Conservation (phyloP, 2,797 vertebrate genomes). For the Pipistrellus kuhlii region DNA sequence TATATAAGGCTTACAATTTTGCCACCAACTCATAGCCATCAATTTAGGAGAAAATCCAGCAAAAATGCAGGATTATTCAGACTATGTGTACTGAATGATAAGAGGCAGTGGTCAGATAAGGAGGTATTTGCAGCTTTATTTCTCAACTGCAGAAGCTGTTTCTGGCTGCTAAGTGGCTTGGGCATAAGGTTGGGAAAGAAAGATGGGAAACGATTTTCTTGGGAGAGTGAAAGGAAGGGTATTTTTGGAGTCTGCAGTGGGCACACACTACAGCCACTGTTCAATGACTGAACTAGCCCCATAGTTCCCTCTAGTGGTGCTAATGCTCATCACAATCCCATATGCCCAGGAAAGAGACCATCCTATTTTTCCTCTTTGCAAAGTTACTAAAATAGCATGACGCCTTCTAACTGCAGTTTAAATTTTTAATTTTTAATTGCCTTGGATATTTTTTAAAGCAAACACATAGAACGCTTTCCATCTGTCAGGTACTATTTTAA, state of each 20-base stretch:
- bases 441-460: constrained; percentile 10
- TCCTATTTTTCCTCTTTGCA: neutral
- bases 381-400: neutral
- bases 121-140: neutral
- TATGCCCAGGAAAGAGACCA: too few species aligned
- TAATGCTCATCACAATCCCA: neutral
- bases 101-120: neutral
- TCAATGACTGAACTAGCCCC: neutral
- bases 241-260: neutral
- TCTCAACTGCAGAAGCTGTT: neutral
- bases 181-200: neutral
- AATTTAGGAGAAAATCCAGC: neutral
- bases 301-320: constrained; percentile 29
- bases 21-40: neutral
- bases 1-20: neutral
- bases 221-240: neutral
- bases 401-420: neutral
- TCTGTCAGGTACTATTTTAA: constrained; percentile 44
- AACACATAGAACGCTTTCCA: neutral
- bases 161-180: neutral
- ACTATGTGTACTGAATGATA: neutral
- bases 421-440: constrained; percentile 54
- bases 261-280: neutral
- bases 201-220: constrained; percentile 8
- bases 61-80: neutral